A percentile compares a stretch with the other conserved stretches of the same genome.
These are phyloP conservation scores for Acropora tenuis DNA, from an alignment of 64 coral and sea anemone species.

Conservation along the genomic window DNA sequence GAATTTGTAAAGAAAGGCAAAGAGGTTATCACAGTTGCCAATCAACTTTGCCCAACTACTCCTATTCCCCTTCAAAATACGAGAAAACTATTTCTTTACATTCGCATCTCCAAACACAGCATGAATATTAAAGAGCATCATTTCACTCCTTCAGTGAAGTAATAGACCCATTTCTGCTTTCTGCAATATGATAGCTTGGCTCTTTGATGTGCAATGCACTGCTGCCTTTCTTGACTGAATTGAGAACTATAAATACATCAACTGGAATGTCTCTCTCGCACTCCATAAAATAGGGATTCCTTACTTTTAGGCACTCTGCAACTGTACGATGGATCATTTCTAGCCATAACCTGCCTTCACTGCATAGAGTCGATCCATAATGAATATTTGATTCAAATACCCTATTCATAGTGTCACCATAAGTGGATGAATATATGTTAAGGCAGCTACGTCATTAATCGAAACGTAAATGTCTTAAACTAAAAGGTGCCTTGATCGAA, in stretches of 20 bases:
- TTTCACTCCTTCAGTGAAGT: slow-evolving; percentile 35
- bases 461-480: no score
- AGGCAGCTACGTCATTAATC: no score
- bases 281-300: slow-evolving; percentile 1
- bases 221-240: slow-evolving; percentile 14
- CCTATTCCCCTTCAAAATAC: neutral
- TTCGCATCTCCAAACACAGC: neutral
- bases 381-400: no score
- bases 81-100: slow-evolving; percentile 1
- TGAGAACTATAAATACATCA: slow-evolving; percentile 12
- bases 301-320: neutral
- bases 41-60: slow-evolving; percentile 24
- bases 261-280: slow-evolving; percentile 23
- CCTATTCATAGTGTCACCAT: no score
- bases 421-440: no score
- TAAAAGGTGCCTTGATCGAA: no score
- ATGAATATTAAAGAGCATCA: slow-evolving; percentile 5
- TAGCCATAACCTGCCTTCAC: neutral
- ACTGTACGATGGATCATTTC: neutral
- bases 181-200: slow-evolving; percentile 35
- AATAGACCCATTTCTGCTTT: slow-evolving; percentile 22
- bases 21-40: neutral
- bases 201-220: neutral
- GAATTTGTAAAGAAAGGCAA: slow-evolving; percentile 11
- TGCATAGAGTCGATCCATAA: neutral